Base-by-base conservation (phyloP, 2,888 invertebrate species). In the Cephus spinipes region DNA sequence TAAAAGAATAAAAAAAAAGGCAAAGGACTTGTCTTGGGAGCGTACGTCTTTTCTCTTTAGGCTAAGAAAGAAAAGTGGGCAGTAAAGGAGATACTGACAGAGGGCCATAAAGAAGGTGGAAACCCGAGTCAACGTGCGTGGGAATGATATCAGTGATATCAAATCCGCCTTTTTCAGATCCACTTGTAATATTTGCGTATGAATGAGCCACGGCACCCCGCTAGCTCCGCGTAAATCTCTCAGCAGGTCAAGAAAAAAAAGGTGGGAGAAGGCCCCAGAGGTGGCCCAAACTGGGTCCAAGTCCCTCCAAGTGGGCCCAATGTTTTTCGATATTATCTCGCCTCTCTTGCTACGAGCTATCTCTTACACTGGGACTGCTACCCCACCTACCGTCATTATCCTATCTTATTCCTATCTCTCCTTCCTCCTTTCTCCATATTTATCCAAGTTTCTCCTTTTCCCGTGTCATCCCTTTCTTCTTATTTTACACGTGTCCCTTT, bases 151-250 rank as follows among this genome's bases (percentile, higher is more conserved):
- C 83, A 79, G 84, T 86, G 86, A 86, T 86, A 86, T 82, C 77
- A 76, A 80, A 78, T 73, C 79, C 74, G 81, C 76, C 79, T 69
- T 80, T 69, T 80, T 81, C 80, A 80, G 83, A 83, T 83, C 84
- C 83, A 84, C 84, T 86, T 85, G 85, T 85, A 86, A 88, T 89
- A 89, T 89, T 89, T 88, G 88, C 87, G 89, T 89, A 88, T 88
- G 88, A 89, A 89, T 89, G 87, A 86, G 82, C 77, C 55, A 79
- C 76, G 83, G 81, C 84, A 87, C 82, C 85, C 82, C 80, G 84
- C 83, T 84, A 85, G 80, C 83, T 81, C 81, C 79, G 84, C 87
- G 88, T 89, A 89, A 89, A 89, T 89, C 89, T 89, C 89, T 79
- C 89, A 88, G 89, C 89, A 84, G 89, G 89, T 80, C 55, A 23